Percentiles rank a stretch among this genome's conserved stretches.
These are phyloP conservation scores for Hydrophis major DNA, from an alignment of 2,797 vertebrate genomes.

Conservation along the genomic window DNA sequence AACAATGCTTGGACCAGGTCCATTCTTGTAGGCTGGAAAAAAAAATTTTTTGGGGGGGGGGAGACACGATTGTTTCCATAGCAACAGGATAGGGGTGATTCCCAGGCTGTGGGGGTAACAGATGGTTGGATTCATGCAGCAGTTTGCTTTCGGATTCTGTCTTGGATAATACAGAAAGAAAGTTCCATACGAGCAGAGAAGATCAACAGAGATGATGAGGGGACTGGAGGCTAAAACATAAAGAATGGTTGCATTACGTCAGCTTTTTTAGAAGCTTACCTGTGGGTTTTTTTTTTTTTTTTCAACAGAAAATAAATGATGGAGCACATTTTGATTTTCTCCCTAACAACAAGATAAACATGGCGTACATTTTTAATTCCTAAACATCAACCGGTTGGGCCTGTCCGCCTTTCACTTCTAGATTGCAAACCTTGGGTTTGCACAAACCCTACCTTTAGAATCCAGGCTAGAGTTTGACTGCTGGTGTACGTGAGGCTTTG, in stretches of 20 bases:
- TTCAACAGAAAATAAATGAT: not conserved
- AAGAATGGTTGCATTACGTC: no score
- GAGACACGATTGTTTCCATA: constrained; percentile 51
- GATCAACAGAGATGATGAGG: not conserved
- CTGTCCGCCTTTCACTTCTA: not conserved
- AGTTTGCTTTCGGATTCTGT: not conserved
- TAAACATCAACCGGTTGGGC: not conserved
- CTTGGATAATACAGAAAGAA: no score
- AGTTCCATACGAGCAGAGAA: not conserved
- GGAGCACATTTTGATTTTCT: not conserved
- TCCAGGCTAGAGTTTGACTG: not conserved
- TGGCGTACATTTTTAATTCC: not conserved
- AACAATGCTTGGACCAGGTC: not conserved
- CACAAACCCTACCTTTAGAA: not conserved
- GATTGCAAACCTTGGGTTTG: not conserved
- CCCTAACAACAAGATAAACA: not conserved
- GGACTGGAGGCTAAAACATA: not conserved
- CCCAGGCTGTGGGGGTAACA: not conserved
- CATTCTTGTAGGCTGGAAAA: constrained; percentile 41
- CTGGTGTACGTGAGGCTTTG: not conserved
- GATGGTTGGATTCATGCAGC: not conserved
- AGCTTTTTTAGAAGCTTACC: not conserved
- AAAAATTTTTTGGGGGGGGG: constrained; percentile 45
- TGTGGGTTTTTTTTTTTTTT: no score
- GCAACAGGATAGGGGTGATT: constrained; percentile 49